Percentiles rank a stretch among this genome's conserved stretches.
phyloP scores from a whole-genome alignment of 1,140 invertebrate species.

The Diachasma alloeum region DNA sequence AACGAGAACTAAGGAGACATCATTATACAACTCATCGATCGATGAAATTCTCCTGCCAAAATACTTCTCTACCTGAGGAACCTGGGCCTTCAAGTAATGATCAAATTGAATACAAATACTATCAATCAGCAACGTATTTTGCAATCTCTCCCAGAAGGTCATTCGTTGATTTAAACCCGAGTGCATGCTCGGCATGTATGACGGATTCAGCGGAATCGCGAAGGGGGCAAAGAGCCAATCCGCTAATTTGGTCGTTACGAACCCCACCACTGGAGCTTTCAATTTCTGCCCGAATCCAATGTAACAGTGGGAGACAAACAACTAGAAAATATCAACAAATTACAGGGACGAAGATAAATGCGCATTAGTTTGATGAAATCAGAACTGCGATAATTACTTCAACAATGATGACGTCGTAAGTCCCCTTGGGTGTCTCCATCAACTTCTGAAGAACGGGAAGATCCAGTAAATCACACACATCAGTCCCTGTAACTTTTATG shows the following conservation, averaged over 20 bases:
- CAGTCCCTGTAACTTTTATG: background rate
- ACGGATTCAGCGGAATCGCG: constrained; percentile 67
- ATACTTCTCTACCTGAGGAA: constrained; percentile 45
- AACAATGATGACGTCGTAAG: constrained; percentile 37
- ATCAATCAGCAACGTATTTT: background rate
- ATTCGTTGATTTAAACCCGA: constrained; percentile 66
- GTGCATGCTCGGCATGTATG: constrained; percentile 65
- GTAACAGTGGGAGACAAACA: constrained; percentile 57
- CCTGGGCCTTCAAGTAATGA: constrained; percentile 33
- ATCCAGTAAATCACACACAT: constrained; percentile 24
- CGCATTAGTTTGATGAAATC: too few relatives aligned
- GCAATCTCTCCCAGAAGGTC: constrained; percentile 69
- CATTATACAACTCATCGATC: constrained; percentile 42
- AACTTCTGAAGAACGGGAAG: constrained; percentile 30
- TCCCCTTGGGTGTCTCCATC: constrained; percentile 29
- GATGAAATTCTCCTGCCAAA: constrained; percentile 59
- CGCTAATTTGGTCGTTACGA: constrained; percentile 67
- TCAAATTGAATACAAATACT: constrained; percentile 30
- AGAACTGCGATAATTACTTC: constrained; percentile 37
- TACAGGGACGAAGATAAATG: too few relatives aligned
- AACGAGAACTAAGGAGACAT: constrained; percentile 61
- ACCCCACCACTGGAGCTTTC: constrained; percentile 67
- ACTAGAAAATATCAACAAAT: too few relatives aligned
- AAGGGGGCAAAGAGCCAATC: constrained; percentile 68
- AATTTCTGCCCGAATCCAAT: constrained; percentile 67